Evolutionary conservation across 1,140 invertebrate genomes (phyloP), one percentile per base, ranked within the genome.

Genomic region (Patella vulgata): DNA sequence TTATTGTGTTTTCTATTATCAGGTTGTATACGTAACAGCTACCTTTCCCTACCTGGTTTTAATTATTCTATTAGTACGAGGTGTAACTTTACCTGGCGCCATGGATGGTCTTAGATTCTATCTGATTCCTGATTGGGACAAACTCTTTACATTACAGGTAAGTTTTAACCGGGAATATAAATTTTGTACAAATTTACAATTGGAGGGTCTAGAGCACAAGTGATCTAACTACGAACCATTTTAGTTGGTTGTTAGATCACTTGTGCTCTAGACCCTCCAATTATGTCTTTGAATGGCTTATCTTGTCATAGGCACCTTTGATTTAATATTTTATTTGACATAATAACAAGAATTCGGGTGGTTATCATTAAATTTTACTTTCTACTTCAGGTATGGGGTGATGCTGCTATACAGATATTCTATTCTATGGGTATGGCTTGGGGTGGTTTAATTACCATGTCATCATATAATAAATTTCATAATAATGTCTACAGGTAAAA

Each of bases 11-110:
- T n/a, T n/a, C n/a, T n/a, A n/a, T n/a, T n/a, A 40, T 42, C 52
- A 77, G 75, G 73, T 93, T 25, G 91, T 93, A 1, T 93, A 93
- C 75, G 92, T 94, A 66, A 93, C 92, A 17, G 91, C 92, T 5
- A 86, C 92, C 0, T 93, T 93, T 75, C 93, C 93, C 0, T 94
- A 94, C 76, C 87, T 93, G 17, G 91, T 95, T 42, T 79, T 95
- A 68, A 88, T 92, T 27, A 90, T 91, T 77, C 82, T 95, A 36
- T 90, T 95, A 64, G 87, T 93, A 25, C 88, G 92, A 5, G 92
- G 92, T 2, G 89, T 93, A 1, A 91, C 92, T 3, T 83, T 95
- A 12, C 90, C 91, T 0, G 93, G 93, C 11, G 91, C 92, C 36
- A 85, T 87, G 1, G 89, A 90, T 48, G 93, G 93, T 0, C 90